Percentiles rank a stretch among this genome's conserved stretches.
Conservation (phyloP, 2,888 invertebrate species). For the Hyalella azteca region DNA sequence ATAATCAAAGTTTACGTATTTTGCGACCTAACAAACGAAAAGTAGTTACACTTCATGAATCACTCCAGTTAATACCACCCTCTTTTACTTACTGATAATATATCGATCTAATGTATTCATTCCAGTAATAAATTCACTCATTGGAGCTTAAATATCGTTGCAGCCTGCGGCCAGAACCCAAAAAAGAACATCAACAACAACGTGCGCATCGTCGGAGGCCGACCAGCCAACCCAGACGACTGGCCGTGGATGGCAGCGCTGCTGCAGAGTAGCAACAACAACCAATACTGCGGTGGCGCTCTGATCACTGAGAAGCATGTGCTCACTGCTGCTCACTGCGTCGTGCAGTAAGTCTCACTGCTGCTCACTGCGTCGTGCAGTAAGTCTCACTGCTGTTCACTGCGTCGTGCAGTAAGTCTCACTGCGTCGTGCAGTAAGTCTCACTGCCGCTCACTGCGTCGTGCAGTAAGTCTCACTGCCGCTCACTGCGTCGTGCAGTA, state of each 20-base stretch:
- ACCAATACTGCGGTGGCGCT: constrained; percentile 77
- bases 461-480: background rate
- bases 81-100: too few species aligned
- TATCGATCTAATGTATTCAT: too few species aligned
- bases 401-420: background rate
- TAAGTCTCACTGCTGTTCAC: background rate
- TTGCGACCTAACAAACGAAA: too few species aligned
- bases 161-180: constrained; percentile 56
- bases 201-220: constrained; percentile 70
- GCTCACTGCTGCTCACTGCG: constrained; percentile 79
- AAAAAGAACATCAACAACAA: constrained; percentile 61
- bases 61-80: too few species aligned
- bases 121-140: too few species aligned
- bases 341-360: constrained; percentile 66
- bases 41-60: too few species aligned
- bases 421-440: background rate
- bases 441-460: background rate
- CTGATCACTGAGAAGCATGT: constrained; percentile 80
- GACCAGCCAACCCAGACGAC: constrained; percentile 71
- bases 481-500: background rate
- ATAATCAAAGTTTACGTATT: too few species aligned
- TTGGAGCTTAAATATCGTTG: too few species aligned
- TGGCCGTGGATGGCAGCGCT: constrained; percentile 88
- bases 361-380: constrained; percentile 10
- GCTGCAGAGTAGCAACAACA: constrained; percentile 68